Percentiles rank a stretch among this genome's conserved stretches.
phyloP scores from a whole-genome alignment of 2,797 vertebrate species.

The Garrulus glandarius region DNA sequence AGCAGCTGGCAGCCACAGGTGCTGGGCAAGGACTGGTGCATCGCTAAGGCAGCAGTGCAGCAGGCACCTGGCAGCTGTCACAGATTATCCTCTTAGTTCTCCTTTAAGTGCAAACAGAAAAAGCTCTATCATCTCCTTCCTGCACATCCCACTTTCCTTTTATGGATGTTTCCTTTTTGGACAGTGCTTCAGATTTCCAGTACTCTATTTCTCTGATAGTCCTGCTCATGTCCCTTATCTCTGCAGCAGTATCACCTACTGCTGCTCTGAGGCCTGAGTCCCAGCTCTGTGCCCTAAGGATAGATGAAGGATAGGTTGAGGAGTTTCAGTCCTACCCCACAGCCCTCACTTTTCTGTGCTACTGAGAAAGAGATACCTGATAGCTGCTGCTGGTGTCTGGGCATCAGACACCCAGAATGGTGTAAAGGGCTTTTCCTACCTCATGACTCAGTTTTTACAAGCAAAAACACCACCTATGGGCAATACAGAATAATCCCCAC shows the following conservation, averaged over 20 bases:
- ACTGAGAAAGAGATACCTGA: background rate
- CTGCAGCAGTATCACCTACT: background rate
- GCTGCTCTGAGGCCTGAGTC: background rate
- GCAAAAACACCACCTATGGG: background rate
- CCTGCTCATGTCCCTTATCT: background rate
- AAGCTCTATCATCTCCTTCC: slow-evolving; percentile 23
- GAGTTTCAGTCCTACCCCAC: background rate
- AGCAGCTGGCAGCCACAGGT: background rate
- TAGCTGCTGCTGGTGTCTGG: background rate
- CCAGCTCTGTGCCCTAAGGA: background rate
- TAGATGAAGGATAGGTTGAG: too few relatives aligned
- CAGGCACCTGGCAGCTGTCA: slow-evolving; percentile 19
- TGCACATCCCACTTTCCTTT: background rate
- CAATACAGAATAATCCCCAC: background rate
- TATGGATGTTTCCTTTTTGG: background rate
- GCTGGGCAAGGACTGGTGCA: background rate
- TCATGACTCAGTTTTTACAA: background rate
- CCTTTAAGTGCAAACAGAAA: slow-evolving; percentile 40
- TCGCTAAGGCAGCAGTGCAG: background rate
- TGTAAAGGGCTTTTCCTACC: background rate
- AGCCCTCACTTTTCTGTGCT: background rate
- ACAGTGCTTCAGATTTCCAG: background rate
- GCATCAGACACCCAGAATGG: rapidly evolving
- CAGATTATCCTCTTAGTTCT: slow-evolving; percentile 42
- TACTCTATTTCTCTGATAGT: background rate